Evolutionary conservation across 1,140 invertebrate species (phyloP).

Genomic region (Chironomus striatipennis): DNA sequence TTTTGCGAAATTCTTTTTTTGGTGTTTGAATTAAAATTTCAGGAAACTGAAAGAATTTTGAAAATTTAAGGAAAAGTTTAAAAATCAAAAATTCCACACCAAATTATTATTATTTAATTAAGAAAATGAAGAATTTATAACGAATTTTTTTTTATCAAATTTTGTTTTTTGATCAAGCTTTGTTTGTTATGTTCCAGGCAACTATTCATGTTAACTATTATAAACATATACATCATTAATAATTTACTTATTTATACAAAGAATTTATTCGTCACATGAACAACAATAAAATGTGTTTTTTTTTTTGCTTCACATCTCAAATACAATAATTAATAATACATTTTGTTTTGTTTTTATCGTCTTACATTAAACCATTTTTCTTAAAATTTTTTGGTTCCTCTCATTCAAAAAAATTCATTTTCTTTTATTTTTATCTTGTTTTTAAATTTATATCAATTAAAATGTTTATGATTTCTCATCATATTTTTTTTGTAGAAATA

Average conservation of each 20-base stretch:
- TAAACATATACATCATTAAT: slow-evolving; percentile 23
- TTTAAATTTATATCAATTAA: background rate
- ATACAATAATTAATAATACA: background rate
- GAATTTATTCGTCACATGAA: slow-evolving; percentile 8
- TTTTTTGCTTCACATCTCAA: background rate
- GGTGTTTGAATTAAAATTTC: background rate
- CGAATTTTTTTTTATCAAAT: background rate
- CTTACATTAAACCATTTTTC: background rate
- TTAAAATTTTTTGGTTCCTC: slow-evolving; percentile 8
- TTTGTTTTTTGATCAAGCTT: background rate
- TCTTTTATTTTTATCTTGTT: background rate
- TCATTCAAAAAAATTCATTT: background rate
- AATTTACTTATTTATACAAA: slow-evolving; percentile 29
- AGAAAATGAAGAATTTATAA: no score
- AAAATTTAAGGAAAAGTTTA: background rate
- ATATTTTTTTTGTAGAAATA: slow-evolving; percentile 16
- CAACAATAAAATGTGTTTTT: background rate
- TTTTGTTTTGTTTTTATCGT: background rate
- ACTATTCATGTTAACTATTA: slow-evolving; percentile 28
- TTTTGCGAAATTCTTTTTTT: no score
- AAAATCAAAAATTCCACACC: background rate
- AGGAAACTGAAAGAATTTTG: background rate
- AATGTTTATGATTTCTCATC: background rate
- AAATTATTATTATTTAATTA: no score
- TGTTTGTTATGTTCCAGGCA: slow-evolving; percentile 25